These are phyloP conservation scores for Apamea crenata DNA, from an alignment of 2,888 invertebrate species.

Conservation along the genomic window DNA sequence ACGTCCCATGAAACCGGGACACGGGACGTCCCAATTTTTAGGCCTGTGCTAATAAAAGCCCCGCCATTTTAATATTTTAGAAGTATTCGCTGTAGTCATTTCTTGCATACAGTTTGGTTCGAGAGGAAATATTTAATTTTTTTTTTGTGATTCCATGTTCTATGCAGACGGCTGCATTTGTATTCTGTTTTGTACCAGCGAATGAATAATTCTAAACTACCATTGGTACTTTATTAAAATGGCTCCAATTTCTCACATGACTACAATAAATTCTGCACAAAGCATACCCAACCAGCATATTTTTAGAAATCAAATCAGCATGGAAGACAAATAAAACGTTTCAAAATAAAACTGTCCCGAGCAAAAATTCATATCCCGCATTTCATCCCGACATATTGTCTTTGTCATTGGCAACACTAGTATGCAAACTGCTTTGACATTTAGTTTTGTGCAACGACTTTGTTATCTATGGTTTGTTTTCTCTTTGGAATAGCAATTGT, in stretches of 20 bases:
- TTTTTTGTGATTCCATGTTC: neutral
- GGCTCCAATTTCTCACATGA: conserved; percentile 11
- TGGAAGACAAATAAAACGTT: conserved; percentile 43
- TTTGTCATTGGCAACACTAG: conserved; percentile 55
- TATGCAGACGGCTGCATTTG: neutral
- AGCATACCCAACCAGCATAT: neutral
- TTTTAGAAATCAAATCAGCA: conserved; percentile 43
- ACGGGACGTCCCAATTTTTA: conserved; percentile 47
- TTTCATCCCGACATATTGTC: conserved; percentile 45
- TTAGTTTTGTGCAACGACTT: conserved; percentile 43
- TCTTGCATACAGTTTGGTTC: conserved; percentile 2
- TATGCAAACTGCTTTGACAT: conserved; percentile 56
- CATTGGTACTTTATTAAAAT: conserved; percentile 24
- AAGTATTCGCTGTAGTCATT: conserved; percentile 16
- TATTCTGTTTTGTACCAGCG: neutral
- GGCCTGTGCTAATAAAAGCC: conserved; percentile 35
- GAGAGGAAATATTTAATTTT: neutral
- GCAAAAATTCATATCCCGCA: conserved; percentile 48
- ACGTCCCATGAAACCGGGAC: conserved; percentile 47
- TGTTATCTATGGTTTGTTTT: conserved; percentile 53
- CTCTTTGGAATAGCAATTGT: conserved; percentile 36
- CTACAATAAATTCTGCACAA: neutral
- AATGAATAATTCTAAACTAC: conserved; percentile 22
- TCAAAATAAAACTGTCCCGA: conserved; percentile 29
- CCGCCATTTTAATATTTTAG: conserved; percentile 38